A percentile compares a stretch with the other conserved stretches of the same genome.
Conservation (phyloP, 1,140 invertebrate genomes). For the Popillia japonica region DNA sequence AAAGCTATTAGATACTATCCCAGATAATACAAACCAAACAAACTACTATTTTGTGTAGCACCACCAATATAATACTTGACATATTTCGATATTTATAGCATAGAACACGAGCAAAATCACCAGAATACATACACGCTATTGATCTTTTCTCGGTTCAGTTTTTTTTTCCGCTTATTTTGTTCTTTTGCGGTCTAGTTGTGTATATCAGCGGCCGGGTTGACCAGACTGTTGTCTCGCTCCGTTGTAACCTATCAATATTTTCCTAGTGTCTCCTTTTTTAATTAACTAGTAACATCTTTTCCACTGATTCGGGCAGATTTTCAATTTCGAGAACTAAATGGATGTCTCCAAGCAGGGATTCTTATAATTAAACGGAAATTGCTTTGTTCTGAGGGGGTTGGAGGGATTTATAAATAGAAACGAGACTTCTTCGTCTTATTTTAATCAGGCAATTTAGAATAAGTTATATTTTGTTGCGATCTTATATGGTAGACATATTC, state of each 20-base stretch:
- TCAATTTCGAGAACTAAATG: constrained; percentile 25
- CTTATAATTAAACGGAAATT: constrained; percentile 29
- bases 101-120: not conserved
- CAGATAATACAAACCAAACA: not conserved
- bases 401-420: not conserved
- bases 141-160: not conserved
- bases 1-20: no score
- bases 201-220: not conserved
- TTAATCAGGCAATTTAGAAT: no score
- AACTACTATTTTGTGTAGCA: not conserved
- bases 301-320: constrained; percentile 20
- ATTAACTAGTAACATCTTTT: constrained; percentile 31
- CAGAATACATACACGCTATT: not conserved
- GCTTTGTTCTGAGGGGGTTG: constrained; percentile 16
- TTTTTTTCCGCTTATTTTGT: not conserved
- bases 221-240: constrained; percentile 3
- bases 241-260: constrained; percentile 23
- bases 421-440: not conserved
- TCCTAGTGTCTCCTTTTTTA: constrained; percentile 24
- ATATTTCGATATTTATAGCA: not conserved
- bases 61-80: not conserved
- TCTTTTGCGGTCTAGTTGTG: constrained; percentile 1
- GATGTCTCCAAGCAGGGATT: not conserved
- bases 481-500: no score
- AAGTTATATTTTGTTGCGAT: no score